Percentiles rank a stretch among this genome's conserved stretches.
phyloP scores from a whole-genome alignment of 2,888 invertebrate genomes.

The Cephus rjabovi region DNA sequence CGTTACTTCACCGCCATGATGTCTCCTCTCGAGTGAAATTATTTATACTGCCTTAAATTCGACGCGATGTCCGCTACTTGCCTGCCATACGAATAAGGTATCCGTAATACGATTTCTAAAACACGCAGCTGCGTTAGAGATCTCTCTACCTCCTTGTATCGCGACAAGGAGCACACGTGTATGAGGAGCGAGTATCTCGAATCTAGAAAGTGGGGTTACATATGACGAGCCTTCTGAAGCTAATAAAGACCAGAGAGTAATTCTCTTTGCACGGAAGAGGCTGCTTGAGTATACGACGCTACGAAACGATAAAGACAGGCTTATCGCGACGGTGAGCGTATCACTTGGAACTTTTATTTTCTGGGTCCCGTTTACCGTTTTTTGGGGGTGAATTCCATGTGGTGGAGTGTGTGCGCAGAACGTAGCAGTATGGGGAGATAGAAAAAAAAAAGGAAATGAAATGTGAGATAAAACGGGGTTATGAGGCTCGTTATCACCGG shows the following conservation, averaged over 20 bases:
- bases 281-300: background rate
- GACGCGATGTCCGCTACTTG: background rate
- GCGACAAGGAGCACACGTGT: background rate
- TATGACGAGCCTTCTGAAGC: background rate
- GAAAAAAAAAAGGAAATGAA: conserved; percentile 16
- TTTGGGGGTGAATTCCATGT: conserved; percentile 12
- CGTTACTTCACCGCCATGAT: background rate
- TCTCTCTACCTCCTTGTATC: too few relatives aligned
- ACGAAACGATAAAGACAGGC: background rate
- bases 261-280: background rate
- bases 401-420: background rate
- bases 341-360: conserved; percentile 1
- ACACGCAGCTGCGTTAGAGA: background rate
- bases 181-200: background rate
- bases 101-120: background rate
- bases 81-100: background rate
- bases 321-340: background rate
- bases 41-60: background rate
- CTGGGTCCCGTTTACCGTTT: background rate
- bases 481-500: conserved; percentile 39
- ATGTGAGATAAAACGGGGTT: conserved; percentile 35
- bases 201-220: background rate
- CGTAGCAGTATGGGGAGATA: background rate
- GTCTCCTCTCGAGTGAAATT: background rate
- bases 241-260: background rate